Base-by-base conservation (phyloP, 1,140 invertebrate genomes). In the Archivesica marissinica region DNA sequence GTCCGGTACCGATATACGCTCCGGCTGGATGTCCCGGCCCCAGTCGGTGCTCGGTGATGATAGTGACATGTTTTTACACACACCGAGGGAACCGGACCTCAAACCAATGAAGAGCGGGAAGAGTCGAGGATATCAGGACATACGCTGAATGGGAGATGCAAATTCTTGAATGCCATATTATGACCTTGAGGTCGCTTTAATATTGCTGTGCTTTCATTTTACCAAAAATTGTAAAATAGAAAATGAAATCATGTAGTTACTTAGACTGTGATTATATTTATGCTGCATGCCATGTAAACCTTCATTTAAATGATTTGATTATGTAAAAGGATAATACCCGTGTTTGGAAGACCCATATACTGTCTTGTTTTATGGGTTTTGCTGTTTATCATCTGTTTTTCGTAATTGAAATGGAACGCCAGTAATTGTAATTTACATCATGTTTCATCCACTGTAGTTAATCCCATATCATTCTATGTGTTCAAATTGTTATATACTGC, bases 11-110 rank as follows among this genome's bases (percentile, higher is more conserved):
- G 86, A 87, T 20, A 38, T 81, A 23, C 50, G 86, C 17, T 61
- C 76, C 33, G 86, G 86, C 13, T 76, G 82, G 54, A 87, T 80
- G 56, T 85, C 86, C 0, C 76, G 82, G n/a, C 86, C 86, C 0
- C 68, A 84, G 38, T 87, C 86, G 1, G 82, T 85, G 35, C 23
- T 85, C 20, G 77, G 79, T 28, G 88, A 89, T 47, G 85, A 88
- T 35, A 39, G 17, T 17, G 88, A 88, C 28, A 64, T 61, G 13
- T 68, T 47, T 50, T 47, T 76, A 20, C 78, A 47, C 17, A 68
- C 84, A 20, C 88, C 88, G 2, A 72, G 86, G 30, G 80, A 86
- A 38, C 25, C 59, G 20, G 88, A 89, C 28, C 86, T 89, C 13
- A 81, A 86, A 64, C 85, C 88, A 35, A 81, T 88, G 25, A 87